These are phyloP conservation scores for Anadara kagoshimensis DNA, from an alignment of 1,140 invertebrate genomes.

Conservation along the genomic window DNA sequence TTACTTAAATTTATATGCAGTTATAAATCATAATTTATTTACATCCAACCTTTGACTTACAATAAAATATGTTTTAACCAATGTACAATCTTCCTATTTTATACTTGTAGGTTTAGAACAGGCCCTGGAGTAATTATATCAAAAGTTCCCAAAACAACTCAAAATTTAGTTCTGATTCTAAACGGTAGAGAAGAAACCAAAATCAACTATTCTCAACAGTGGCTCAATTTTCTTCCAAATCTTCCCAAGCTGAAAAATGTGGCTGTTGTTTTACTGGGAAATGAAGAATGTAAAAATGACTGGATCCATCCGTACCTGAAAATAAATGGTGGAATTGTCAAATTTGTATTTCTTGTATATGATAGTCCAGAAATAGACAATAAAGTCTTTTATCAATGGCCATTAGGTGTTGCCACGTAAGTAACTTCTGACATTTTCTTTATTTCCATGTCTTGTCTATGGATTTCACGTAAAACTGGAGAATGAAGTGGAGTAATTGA, in stretches of 20 bases:
- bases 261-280: constrained; percentile 76
- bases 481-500: no score
- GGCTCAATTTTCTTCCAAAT: constrained; percentile 75
- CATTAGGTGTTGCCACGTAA: constrained; percentile 76
- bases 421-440: constrained; percentile 42
- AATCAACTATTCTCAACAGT: constrained; percentile 73
- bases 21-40: no score
- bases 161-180: constrained; percentile 76
- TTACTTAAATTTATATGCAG: no score
- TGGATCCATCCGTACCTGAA: constrained; percentile 76
- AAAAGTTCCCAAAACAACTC: constrained; percentile 74
- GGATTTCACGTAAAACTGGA: no score
- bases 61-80: no score
- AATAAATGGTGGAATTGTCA: constrained; percentile 72
- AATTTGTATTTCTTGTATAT: constrained; percentile 77
- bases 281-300: constrained; percentile 77
- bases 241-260: constrained; percentile 71
- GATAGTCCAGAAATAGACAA: constrained; percentile 76
- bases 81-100: no score
- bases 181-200: constrained; percentile 77
- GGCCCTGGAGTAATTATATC: constrained; percentile 76
- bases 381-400: constrained; percentile 77
- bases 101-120: constrained; percentile 72
- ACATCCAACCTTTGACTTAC: no score
- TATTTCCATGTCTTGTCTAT: no score